Evolutionary conservation across 1,140 invertebrate genomes (phyloP).

Genomic region (Trichonephila clavipes): DNA sequence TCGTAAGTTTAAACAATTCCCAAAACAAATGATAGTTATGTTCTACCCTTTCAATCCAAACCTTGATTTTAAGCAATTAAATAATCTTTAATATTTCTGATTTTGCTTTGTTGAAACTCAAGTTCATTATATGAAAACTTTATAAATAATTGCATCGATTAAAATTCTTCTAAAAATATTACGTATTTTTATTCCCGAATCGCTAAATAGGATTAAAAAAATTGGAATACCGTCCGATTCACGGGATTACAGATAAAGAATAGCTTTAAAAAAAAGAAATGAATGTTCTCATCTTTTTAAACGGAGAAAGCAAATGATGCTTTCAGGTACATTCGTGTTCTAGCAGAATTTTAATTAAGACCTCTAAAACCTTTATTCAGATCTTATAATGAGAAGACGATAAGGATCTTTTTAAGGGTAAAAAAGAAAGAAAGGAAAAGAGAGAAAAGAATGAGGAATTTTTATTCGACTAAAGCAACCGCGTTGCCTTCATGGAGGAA

Average conservation of each 20-base stretch:
- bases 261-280: not conserved
- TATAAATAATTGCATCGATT: not conserved
- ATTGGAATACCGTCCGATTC: not conserved
- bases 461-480: not conserved
- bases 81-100: too few relatives aligned
- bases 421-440: not conserved
- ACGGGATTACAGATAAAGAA: not conserved
- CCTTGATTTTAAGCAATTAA: too few relatives aligned
- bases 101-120: not conserved
- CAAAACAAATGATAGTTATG: too few relatives aligned
- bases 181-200: not conserved
- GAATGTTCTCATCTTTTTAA: not conserved
- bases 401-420: not conserved
- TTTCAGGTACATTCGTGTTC: not conserved
- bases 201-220: not conserved
- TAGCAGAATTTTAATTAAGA: conserved; percentile 55
- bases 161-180: not conserved
- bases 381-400: conserved; percentile 59
- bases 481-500: not conserved
- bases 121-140: not conserved
- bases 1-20: too few relatives aligned
- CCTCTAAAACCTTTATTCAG: conserved; percentile 31
- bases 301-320: conserved; percentile 32
- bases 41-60: too few relatives aligned
- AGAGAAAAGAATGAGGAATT: conserved; percentile 21